Evolutionary conservation across 2,113 vertebrate species (phyloP), one percentile per base, ranked within the genome.

Genomic region (Cnemophilus loriae): DNA sequence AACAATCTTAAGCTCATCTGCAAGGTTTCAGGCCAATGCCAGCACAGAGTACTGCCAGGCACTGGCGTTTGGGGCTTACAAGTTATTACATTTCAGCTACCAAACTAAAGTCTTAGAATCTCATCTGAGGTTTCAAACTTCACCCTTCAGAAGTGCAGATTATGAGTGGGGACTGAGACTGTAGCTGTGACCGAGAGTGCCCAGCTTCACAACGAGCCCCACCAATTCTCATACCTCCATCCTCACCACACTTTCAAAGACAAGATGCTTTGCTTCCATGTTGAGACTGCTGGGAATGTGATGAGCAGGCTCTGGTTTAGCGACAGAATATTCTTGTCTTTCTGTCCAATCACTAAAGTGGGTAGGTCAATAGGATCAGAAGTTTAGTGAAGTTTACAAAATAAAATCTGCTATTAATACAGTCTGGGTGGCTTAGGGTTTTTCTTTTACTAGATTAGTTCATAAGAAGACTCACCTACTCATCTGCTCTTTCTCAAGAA

Each of bases 401-500:
- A 81, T 37, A 70, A 94, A 95, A 82, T 52, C 84, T 75, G 27
- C 21, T 78, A 46, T 81, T 81, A 95, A 84, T 59, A 87, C 23
- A 75, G 44, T 63, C 44, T 84, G 27, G 18, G 44, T 68, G 41
- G 11, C 30, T 74, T 5, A 16, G 3, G 9, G 11, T 2, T 14
- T 19, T 28, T 60, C 52, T 89, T 88, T 75, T 3, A 75, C 35
- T 71, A 33, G 65, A 79, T 10, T 1, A 3, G 13, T 50, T 93
- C 89, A 73, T n/a, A 84, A 71, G 50, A 73, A 91, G 59, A 75
- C 37, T 41, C 28, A 46, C 49, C 41, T 41, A 78, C 28, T 82
- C 65, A 78, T 77, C 69, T 87, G 55, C 35, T 95, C 57, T 14
- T 95, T 64, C 78, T 93, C 71, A 83, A 83, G 33, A 90, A 74